Percentiles rank a stretch among this genome's conserved stretches.
Conservation (phyloP, 2,113 vertebrate species). For the Indicator maculatus region DNA sequence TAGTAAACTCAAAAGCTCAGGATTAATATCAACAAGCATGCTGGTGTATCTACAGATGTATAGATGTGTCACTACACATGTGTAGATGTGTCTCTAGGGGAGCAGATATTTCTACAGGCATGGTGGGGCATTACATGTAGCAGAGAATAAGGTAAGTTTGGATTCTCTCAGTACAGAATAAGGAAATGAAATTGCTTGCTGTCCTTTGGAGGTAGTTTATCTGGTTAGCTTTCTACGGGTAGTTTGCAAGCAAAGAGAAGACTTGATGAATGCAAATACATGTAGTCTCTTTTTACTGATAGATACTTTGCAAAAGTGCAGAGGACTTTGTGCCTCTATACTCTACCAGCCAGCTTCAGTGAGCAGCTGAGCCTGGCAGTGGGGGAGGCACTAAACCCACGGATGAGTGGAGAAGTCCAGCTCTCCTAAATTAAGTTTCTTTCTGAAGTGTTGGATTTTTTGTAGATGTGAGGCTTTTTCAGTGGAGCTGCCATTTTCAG, state of each 20-base stretch:
- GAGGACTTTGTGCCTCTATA: not conserved
- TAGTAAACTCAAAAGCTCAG: not conserved
- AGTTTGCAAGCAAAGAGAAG: not conserved
- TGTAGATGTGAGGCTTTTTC: not conserved
- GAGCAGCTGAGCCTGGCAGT: not conserved
- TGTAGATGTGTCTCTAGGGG: not conserved
- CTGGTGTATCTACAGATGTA: not conserved
- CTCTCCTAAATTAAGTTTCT: slow-evolving; percentile 3
- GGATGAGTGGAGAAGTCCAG: not conserved
- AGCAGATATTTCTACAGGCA: not conserved
- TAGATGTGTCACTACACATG: not conserved
- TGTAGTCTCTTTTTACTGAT: not conserved
- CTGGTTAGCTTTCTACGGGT: not conserved
- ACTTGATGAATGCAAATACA: not conserved
- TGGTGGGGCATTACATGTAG: not conserved
- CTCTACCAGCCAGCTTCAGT: not conserved
- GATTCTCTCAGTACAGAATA: not conserved
- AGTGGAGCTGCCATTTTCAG: not conserved
- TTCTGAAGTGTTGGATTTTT: slow-evolving; percentile 22
- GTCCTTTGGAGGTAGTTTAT: not conserved
- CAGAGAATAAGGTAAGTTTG: not conserved
- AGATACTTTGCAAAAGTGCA: not conserved
- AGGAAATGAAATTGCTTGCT: not conserved
- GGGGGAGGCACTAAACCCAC: not conserved
- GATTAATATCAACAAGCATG: not conserved